Evolutionary conservation across 2,888 invertebrate genomes (phyloP), one percentile per base, ranked within the genome.

Genomic region (Sericinus montela): DNA sequence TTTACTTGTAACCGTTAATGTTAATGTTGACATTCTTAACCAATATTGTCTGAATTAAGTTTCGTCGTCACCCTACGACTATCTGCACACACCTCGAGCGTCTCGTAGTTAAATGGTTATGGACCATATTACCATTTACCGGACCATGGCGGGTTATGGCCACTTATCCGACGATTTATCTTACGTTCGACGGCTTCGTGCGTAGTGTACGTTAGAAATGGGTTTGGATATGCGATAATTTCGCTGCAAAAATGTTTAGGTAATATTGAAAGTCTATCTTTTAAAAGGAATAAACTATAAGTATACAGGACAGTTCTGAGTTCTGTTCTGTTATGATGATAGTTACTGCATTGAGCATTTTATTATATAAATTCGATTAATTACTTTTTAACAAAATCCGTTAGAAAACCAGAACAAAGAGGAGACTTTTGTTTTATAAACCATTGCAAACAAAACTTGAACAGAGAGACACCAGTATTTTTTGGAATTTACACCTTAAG

Each of bases 131-230:
- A 40, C 16, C 29, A 35, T 40, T 41, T 35, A 32, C 38, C 9
- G 45, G 25, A 32, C 4, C 32, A 32, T 32, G n/a, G 11, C 11
- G 32, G 13, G 13, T 15, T 13, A 13, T 5, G 30, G 14, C 23
- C 34, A 47, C 35, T 48, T 43, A 48, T 48, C 48, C 23, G 6
- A 6, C 43, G 43, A 48, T 48, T 48, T 48, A 48, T 43, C 43
- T 43, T 10, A 15, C 1, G 35, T 36, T 40, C 35, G 40, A 47
- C 16, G 47, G 28, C 41, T 41, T 29, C 46, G 46, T 39, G 40
- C 46, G 40, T 35, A 19, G 11, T 11, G 11, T 29, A 13, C 16
- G 4, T 36, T 37, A 9, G 37, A 36, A 36, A 45, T 37, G 13
- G 28, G 15, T 16, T n/a, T 11, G 46, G 15, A 40, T 46, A 34